Conservation (phyloP, 2,113 vertebrate species). For the Delphinus delphis region DNA sequence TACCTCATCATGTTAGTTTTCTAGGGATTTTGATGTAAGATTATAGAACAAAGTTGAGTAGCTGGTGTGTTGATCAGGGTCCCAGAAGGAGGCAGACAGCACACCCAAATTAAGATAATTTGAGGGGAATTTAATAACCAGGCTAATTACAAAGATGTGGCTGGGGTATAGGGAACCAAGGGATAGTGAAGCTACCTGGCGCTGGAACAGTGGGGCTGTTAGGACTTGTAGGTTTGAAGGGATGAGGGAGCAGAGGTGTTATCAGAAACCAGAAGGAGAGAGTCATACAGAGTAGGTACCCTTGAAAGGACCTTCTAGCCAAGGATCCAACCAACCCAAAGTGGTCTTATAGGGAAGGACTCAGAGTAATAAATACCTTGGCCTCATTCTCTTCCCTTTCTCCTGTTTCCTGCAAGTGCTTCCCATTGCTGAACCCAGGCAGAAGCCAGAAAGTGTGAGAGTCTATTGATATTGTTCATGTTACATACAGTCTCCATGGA, state of each 20-base stretch:
- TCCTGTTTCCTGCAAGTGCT: background rate
- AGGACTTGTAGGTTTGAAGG: background rate
- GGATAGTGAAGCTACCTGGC: background rate
- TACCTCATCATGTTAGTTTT: background rate
- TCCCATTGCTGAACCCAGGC: background rate
- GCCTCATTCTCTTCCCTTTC: background rate
- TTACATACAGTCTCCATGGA: background rate
- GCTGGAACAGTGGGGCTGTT: background rate
- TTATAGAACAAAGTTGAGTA: background rate
- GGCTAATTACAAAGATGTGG: background rate
- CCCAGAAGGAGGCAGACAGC: background rate
- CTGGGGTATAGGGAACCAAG: background rate
- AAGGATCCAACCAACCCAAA: background rate
- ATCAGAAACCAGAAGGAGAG: background rate
- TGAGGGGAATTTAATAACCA: conserved; percentile 5
- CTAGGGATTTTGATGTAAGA: background rate
- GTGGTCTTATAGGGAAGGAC: background rate
- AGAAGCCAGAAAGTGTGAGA: background rate
- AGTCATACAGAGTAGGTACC: background rate
- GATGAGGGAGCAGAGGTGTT: background rate
- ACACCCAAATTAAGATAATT: background rate
- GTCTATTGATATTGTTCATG: background rate
- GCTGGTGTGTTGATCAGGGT: background rate
- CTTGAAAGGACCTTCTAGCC: background rate
- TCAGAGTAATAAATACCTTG: background rate